These are phyloP conservation scores for Eustalomyia histrio DNA, from an alignment of 2,888 invertebrate species.

Conservation along the genomic window DNA sequence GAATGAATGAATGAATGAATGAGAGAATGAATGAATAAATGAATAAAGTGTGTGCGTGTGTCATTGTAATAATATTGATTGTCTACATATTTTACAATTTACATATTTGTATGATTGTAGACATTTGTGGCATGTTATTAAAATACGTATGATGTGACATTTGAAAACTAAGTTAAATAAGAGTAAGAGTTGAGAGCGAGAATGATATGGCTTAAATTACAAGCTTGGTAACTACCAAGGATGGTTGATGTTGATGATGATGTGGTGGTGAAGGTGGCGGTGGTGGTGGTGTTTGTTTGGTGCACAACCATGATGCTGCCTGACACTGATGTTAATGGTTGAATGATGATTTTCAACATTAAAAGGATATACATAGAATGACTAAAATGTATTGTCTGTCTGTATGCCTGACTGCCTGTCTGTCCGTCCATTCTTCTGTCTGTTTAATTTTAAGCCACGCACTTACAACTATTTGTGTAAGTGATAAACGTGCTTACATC, in stretches of 20 bases:
- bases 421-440: not conserved
- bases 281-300: not conserved
- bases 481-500: slow-evolving; percentile 46
- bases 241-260: not conserved
- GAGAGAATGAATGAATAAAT: not conserved
- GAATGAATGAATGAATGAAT: not conserved
- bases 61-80: slow-evolving; percentile 43
- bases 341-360: slow-evolving; percentile 38
- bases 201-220: slow-evolving; percentile 16
- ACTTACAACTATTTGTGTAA: not conserved
- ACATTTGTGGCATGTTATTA: slow-evolving; percentile 56
- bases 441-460: slow-evolving; percentile 1
- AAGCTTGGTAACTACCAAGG: not conserved
- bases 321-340: slow-evolving; percentile 49
- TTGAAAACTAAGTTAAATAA: slow-evolving; percentile 44
- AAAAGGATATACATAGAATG: not conserved
- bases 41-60: slow-evolving; percentile 4
- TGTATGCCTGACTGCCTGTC: not conserved
- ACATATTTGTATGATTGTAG: slow-evolving; percentile 26
- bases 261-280: not conserved
- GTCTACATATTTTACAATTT: slow-evolving; percentile 19
- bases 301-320: slow-evolving; percentile 15
- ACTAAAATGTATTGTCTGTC: not conserved
- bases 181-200: slow-evolving; percentile 23
- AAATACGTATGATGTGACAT: slow-evolving; percentile 48